Conservation (phyloP, 2,888 invertebrate species). For the Noctua pronuba region DNA sequence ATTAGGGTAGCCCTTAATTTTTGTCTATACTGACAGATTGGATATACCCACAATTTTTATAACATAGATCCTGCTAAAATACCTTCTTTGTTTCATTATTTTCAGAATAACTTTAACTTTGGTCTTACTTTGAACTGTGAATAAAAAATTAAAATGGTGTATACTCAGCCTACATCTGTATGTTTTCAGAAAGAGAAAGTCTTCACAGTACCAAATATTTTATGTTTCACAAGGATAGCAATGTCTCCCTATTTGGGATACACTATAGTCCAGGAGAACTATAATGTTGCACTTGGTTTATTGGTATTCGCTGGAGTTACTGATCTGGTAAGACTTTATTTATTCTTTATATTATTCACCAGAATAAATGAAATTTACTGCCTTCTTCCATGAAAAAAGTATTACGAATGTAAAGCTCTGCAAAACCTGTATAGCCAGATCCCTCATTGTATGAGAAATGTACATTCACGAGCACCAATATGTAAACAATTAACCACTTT, state of each 20-base stretch:
- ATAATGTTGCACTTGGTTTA: slow-evolving; percentile 94
- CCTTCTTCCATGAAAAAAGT: neutral
- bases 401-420: neutral
- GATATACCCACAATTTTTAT: slow-evolving; percentile 33
- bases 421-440: neutral
- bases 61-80: neutral
- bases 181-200: slow-evolving; percentile 94
- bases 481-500: too few species aligned
- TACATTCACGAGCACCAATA: too few species aligned
- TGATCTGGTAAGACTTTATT: slow-evolving; percentile 93
- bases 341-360: neutral
- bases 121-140: neutral
- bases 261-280: slow-evolving; percentile 95
- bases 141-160: slow-evolving; percentile 22
- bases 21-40: neutral
- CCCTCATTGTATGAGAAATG: neutral
- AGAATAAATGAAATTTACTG: neutral
- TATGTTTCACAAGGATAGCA: slow-evolving; percentile 96
- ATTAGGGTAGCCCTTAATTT: neutral
- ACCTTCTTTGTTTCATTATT: neutral
- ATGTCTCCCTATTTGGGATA: slow-evolving; percentile 97
- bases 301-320: slow-evolving; percentile 96
- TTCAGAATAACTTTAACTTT: neutral
- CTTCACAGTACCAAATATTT: slow-evolving; percentile 97
- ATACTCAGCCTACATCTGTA: slow-evolving; percentile 21